Evolutionary conservation across 1,140 invertebrate genomes (phyloP).

Genomic region (Sinella curviseta): DNA sequence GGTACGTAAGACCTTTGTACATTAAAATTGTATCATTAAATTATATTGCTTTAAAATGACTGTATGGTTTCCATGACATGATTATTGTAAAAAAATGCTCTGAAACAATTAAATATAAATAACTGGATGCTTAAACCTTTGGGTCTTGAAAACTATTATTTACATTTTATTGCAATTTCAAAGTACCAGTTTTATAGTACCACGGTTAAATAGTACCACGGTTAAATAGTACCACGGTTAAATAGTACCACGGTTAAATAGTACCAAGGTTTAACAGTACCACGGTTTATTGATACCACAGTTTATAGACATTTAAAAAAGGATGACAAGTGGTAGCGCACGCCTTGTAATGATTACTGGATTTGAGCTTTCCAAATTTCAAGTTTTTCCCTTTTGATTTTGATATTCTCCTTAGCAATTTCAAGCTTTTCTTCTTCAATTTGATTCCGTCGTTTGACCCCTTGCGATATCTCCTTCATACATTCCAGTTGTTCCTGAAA

Average conservation of each 20-base stretch:
- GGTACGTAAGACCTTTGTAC: background rate
- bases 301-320: no score
- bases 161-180: background rate
- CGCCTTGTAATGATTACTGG: no score
- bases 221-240: no score
- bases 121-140: background rate
- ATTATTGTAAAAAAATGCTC: background rate
- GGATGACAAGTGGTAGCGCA: no score
- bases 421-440: background rate
- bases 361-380: no score
- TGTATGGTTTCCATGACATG: background rate
- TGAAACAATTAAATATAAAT: background rate
- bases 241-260: no score
- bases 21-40: background rate
- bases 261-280: background rate
- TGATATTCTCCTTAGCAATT: background rate
- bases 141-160: no score
- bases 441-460: background rate
- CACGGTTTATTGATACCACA: background rate
- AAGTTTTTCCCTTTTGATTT: no score
- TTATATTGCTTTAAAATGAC: background rate
- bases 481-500: background rate
- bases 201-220: no score
- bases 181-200: background rate
- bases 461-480: background rate